A percentile compares a stretch with the other conserved stretches of the same genome.
Conservation (phyloP, 2,797 vertebrate genomes). For the Sus cebifrons region DNA sequence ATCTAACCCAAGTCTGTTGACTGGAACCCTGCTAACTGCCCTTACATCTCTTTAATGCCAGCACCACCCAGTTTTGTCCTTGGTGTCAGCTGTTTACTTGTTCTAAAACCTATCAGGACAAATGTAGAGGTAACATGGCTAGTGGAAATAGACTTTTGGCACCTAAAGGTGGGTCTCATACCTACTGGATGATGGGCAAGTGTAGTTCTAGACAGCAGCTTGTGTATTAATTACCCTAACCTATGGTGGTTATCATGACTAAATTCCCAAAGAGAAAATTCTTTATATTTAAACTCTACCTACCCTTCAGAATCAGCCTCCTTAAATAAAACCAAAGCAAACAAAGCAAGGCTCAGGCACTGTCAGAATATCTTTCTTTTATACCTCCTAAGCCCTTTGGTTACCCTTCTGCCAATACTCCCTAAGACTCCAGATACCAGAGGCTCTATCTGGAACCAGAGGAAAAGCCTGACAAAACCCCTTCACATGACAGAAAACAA, state of each 20-base stretch:
- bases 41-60: conserved; percentile 3
- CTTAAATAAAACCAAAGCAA: conserved; percentile 47
- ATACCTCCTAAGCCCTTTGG: background rate
- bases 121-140: background rate
- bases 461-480: background rate
- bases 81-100: background rate
- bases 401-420: background rate
- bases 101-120: conserved; percentile 15
- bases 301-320: background rate
- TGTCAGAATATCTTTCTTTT: background rate
- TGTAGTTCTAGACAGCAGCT: background rate
- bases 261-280: background rate
- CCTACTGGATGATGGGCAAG: background rate
- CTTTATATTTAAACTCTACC: conserved; percentile 24
- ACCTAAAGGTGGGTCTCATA: background rate
- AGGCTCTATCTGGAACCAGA: background rate
- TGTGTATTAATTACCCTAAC: background rate
- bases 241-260: background rate
- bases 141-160: conserved; percentile 20
- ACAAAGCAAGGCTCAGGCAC: background rate
- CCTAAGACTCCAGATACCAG: background rate
- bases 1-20: background rate
- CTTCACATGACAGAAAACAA: background rate
- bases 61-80: background rate
- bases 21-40: background rate